Base-by-base conservation (phyloP, 2,797 vertebrate species). In the Dendrocincla fuliginosa region DNA sequence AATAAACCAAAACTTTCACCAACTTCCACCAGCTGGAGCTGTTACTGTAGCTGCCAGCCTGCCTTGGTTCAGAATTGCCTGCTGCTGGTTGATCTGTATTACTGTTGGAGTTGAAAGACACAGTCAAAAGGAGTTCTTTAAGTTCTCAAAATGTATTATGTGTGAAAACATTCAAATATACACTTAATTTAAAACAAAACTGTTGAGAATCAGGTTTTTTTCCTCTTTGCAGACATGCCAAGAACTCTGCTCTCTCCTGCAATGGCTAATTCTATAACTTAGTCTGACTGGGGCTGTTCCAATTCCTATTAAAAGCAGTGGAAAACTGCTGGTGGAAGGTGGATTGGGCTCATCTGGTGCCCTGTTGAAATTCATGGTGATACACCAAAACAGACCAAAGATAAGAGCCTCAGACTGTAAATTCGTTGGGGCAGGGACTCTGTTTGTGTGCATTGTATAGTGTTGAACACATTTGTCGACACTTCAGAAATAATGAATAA, bases 381-480 rank as follows among this genome's bases (percentile, higher is more conserved):
- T 91, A 57, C 24, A 84, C 74, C 87, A 87, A 89, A 79, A 60
- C 74, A 91, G 89, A 84, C 30, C 14, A 63, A 90, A 95, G 96
- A 80, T 70, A 95, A 90, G 82, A 63, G 88, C 63, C 89, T 79
- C 81, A 82, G 93, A 91, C 87, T 95, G 94, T 74, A 89, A 89
- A 94, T 89, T 93, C 3, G 0, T 68, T 87, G 96, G 90, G 86
- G 80, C 95, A 95, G 87, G 70, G 91, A 77, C 89, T 88, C 61
- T 93, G 91, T 96, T 97, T 96, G 90, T 96, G 35, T 94, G 88
- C 0, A 3, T 75, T 95, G 94, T 74, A 5, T 28, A 47, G 91
- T 90, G 96, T 87, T 96, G 96, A 97, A 95, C 93, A 93, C 87
- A 44, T 96, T 96, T 97, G 96, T 97, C 95, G 11, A 90, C 96